Conservation (phyloP, 1,140 invertebrate species). For the Drosophila burlai region DNA sequence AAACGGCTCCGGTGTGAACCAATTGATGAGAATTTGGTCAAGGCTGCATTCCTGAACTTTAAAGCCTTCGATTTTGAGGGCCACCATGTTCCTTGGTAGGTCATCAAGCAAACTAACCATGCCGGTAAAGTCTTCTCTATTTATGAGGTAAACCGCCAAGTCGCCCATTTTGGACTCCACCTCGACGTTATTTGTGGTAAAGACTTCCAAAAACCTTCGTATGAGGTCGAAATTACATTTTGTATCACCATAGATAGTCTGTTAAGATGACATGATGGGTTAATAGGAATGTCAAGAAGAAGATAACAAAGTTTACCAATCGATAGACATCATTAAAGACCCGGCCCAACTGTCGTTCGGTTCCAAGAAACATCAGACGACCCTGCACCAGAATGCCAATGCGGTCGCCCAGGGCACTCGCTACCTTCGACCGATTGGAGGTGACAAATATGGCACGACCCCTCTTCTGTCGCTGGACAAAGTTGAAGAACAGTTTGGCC, state of each 20-base stretch:
- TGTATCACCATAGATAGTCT: constrained; percentile 29
- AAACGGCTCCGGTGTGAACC: neutral
- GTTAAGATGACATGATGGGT: neutral
- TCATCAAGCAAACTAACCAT: constrained; percentile 22
- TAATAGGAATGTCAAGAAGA: neutral
- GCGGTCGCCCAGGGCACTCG: constrained; percentile 52
- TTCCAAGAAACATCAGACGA: neutral
- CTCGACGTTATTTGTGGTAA: constrained; percentile 3
- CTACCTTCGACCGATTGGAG: constrained; percentile 41
- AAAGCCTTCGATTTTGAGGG: constrained; percentile 37
- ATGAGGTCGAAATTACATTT: constrained; percentile 25
- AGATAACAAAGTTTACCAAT: constrained; percentile 31
- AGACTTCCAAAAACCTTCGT: constrained; percentile 2
- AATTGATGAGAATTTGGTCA: constrained; percentile 8
- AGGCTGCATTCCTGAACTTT: constrained; percentile 27
- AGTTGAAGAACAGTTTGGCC: constrained; percentile 31
- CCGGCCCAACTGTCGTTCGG: constrained; percentile 13
- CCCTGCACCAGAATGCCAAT: constrained; percentile 44
- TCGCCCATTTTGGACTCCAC: constrained; percentile 32
- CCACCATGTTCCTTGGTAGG: neutral
- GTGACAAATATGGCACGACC: constrained; percentile 48
- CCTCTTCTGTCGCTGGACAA: constrained; percentile 16
- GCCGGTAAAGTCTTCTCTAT: neutral
- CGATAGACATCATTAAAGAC: constrained; percentile 32
- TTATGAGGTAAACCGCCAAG: constrained; percentile 16